phyloP scores from a whole-genome alignment of 2,888 invertebrate species.

The Laothoe populi region DNA sequence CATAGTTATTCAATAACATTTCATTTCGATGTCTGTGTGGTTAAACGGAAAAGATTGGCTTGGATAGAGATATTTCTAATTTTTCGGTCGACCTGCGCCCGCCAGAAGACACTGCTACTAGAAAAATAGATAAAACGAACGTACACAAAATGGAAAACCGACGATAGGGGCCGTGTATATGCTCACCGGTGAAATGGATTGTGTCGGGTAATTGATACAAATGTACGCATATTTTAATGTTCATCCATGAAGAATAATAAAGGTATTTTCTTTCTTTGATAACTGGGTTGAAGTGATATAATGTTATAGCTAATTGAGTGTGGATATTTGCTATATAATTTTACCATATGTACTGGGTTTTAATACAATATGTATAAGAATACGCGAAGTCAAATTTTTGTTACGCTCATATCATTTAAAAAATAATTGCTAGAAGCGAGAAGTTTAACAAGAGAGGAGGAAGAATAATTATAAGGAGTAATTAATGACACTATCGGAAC shows the following conservation, averaged over 20 bases:
- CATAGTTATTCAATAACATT: conserved; percentile 24
- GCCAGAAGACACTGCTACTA: conserved; percentile 57
- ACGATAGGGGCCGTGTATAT: conserved; percentile 53
- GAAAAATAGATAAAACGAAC: conserved; percentile 68
- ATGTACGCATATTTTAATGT: conserved; percentile 43
- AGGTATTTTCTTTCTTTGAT: not conserved
- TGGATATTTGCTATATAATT: not conserved
- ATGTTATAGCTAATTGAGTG: no score
- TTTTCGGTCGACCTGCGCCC: conserved; percentile 71
- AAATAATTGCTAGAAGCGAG: not conserved
- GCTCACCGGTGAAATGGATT: conserved; percentile 48
- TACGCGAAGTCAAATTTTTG: no score
- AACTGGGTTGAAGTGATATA: no score
- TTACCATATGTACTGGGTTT: no score
- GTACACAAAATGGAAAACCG: conserved; percentile 64
- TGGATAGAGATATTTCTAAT: conserved; percentile 77
- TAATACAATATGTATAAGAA: no score
- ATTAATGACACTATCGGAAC: conserved; percentile 43
- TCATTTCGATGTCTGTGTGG: conserved; percentile 41
- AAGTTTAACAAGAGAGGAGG: not conserved
- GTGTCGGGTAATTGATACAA: conserved; percentile 61
- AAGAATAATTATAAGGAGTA: conserved; percentile 14
- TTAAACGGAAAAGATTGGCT: conserved; percentile 56
- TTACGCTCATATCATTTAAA: not conserved
- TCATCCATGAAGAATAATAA: not conserved